Conservation (phyloP, 1,140 invertebrate species). For the Atta colombica region DNA sequence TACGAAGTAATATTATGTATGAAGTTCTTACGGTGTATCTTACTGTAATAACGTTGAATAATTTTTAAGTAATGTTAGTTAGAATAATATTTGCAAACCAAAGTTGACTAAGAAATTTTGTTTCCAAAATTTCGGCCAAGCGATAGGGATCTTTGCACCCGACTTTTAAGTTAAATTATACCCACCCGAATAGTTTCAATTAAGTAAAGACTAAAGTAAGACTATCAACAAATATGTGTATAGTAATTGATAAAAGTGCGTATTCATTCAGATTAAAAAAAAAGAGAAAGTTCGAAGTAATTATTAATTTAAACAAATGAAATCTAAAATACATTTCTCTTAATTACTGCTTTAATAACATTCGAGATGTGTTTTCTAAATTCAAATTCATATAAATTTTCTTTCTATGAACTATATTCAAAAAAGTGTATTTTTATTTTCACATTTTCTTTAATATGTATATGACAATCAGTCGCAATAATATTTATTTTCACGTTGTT, state of each 20-base stretch:
- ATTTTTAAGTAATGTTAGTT: background rate
- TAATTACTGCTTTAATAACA: background rate
- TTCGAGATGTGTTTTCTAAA: background rate
- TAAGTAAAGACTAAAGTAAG: conserved; percentile 16
- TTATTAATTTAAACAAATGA: background rate
- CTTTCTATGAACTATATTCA: background rate
- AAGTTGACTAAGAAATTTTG: background rate
- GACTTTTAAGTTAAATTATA: conserved; percentile 5
- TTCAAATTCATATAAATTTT: background rate
- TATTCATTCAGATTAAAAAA: conserved; percentile 34
- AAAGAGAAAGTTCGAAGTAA: conserved; percentile 1
- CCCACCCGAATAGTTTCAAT: conserved; percentile 32
- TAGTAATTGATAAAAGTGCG: conserved; percentile 47
- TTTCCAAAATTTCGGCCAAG: background rate
- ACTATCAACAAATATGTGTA: conserved; percentile 57
- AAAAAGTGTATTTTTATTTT: conserved; percentile 30
- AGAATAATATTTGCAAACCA: background rate
- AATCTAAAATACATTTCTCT: background rate
- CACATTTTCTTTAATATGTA: conserved; percentile 24
- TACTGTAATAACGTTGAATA: background rate
- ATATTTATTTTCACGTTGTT: conserved; percentile 55
- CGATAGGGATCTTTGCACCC: conserved; percentile 2
- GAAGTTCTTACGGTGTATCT: no score
- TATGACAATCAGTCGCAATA: conserved; percentile 24
- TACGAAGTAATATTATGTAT: no score